Conservation (phyloP, 2,797 vertebrate species). For the Ctenochaetus hawaiiensis region DNA sequence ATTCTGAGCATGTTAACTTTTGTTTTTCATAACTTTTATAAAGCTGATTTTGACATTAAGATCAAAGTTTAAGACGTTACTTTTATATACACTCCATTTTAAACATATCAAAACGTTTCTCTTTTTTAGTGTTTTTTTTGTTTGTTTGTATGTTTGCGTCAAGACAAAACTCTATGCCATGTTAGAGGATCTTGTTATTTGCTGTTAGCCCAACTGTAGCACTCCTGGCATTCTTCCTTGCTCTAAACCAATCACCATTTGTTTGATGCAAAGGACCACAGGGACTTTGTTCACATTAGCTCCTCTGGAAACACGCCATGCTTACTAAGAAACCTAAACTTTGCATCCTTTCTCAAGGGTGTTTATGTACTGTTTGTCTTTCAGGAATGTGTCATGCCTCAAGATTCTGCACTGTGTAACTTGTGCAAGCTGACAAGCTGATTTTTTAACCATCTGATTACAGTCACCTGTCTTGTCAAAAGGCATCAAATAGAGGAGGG, state of each 20-base stretch:
- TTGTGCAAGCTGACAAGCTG: not conserved
- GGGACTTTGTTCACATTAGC: not conserved
- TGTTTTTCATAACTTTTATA: not conserved
- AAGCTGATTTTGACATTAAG: not conserved
- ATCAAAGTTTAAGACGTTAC: not conserved
- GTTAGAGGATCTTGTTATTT: not conserved
- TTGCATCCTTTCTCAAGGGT: not conserved
- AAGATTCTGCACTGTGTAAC: not conserved
- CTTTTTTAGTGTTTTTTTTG: no score
- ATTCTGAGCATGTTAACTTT: not conserved
- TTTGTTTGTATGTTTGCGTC: not conserved
- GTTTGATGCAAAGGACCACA: not conserved
- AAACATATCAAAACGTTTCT: not conserved
- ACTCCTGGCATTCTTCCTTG: not conserved
- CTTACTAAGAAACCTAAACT: not conserved
- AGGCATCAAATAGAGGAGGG: not conserved
- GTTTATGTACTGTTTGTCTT: not conserved
- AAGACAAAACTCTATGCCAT: no score
- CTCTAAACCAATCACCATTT: constrained; percentile 16
- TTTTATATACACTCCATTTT: not conserved
- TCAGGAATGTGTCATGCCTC: not conserved
- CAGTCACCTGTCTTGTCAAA: not conserved
- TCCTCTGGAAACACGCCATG: not conserved
- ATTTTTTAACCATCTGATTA: not conserved
- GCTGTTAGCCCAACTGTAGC: not conserved